phyloP scores from a whole-genome alignment of 2,797 vertebrate genomes.

The Epinephelus coioides region DNA sequence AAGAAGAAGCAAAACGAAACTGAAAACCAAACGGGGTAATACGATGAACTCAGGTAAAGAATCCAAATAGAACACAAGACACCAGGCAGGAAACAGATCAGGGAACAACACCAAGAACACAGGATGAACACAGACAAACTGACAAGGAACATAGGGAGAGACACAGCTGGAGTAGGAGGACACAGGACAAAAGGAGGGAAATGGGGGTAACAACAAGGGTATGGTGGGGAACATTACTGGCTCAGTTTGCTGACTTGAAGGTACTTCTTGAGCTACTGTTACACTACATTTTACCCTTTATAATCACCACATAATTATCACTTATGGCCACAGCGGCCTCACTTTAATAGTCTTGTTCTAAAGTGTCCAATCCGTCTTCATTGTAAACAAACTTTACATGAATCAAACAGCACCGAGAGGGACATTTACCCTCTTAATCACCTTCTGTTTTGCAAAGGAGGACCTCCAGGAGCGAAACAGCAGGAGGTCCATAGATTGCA shows the following conservation, averaged over 20 bases:
- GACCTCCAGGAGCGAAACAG: not conserved
- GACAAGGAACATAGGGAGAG: too few species aligned
- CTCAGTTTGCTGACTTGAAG: not conserved
- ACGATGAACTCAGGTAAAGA: too few species aligned
- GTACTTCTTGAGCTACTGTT: not conserved
- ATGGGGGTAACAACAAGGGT: too few species aligned
- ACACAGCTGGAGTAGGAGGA: too few species aligned
- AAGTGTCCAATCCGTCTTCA: not conserved
- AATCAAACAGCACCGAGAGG: not conserved
- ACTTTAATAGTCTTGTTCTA: not conserved
- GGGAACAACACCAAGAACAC: too few species aligned
- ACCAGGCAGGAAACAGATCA: too few species aligned
- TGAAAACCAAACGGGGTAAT: too few species aligned
- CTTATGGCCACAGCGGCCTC: not conserved
- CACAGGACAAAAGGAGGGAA: too few species aligned
- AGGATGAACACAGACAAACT: too few species aligned
- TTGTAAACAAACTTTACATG: not conserved
- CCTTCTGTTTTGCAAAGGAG: not conserved
- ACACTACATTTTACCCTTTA: not conserved
- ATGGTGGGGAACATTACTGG: too few species aligned
- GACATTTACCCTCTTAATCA: not conserved
- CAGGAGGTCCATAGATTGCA: not conserved
- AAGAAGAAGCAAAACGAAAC: too few species aligned
- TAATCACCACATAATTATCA: not conserved
- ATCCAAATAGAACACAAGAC: too few species aligned